phyloP scores from a whole-genome alignment of 2,888 invertebrate species.

The Cataglyphis altisquamis region DNA sequence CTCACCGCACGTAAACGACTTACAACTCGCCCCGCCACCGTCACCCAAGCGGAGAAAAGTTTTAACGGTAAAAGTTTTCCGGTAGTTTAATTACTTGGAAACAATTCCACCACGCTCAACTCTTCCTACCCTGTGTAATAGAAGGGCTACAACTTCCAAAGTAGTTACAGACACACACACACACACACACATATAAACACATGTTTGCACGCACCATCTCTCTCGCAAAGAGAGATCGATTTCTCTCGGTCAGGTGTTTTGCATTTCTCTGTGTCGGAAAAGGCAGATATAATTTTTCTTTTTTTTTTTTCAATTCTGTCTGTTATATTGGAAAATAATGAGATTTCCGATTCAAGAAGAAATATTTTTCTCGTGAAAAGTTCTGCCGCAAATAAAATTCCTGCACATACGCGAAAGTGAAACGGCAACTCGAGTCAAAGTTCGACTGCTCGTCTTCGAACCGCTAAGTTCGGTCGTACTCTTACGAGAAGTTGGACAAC shows the following conservation, averaged over 20 bases:
- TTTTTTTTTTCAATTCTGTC: background rate
- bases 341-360: background rate
- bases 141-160: conserved; percentile 39
- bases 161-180: background rate
- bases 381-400: conserved; percentile 10
- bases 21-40: conserved; percentile 40
- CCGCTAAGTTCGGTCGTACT: conserved; percentile 46
- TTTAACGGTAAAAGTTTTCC: conserved; percentile 84
- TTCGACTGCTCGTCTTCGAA: conserved; percentile 30
- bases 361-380: conserved; percentile 9
- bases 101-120: conserved; percentile 78
- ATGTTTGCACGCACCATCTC: background rate
- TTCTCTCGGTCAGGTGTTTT: conserved; percentile 30
- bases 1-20: conserved; percentile 74
- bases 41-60: conserved; percentile 70
- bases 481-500: conserved; percentile 45
- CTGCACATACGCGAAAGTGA: conserved; percentile 46
- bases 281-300: background rate
- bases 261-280: background rate
- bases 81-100: conserved; percentile 85
- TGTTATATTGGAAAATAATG: background rate
- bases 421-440: conserved; percentile 42
- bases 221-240: conserved; percentile 54
- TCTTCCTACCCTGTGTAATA: conserved; percentile 42
- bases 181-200: background rate